These are phyloP conservation scores for Caligus rogercresseyi DNA, from an alignment of 1,140 invertebrate genomes.

Conservation along the genomic window DNA sequence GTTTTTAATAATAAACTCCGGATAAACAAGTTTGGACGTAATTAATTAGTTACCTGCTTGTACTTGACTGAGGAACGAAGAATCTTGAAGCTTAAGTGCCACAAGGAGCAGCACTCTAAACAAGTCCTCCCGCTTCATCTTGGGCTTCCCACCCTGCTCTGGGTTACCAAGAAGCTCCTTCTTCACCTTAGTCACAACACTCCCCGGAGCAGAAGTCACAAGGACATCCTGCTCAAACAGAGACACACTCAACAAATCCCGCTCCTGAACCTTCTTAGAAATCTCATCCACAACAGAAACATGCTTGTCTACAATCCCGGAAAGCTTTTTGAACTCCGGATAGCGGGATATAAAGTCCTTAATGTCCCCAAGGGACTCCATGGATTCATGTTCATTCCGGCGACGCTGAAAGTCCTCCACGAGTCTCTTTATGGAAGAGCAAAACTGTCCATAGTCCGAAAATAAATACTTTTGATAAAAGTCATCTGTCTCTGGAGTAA, in stretches of 20 bases:
- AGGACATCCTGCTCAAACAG: conserved; percentile 70
- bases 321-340: conserved; percentile 67
- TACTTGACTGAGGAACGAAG: not conserved
- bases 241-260: conserved; percentile 72
- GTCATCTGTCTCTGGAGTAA: conserved; percentile 1
- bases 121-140: not conserved
- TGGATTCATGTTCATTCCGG: not conserved
- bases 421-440: not conserved
- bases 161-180: not conserved
- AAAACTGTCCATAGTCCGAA: conserved; percentile 2
- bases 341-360: conserved; percentile 14
- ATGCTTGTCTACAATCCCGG: conserved; percentile 91
- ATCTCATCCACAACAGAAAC: conserved; percentile 88
- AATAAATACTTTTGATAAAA: conserved; percentile 5
- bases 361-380: conserved; percentile 6
- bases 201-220: not conserved
- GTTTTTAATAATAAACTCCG: not conserved
- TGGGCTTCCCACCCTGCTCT: not conserved
- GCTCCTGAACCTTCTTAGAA: conserved; percentile 56
- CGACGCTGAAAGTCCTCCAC: conserved; percentile 6
- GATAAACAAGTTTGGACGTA: too few species aligned
- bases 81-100: not conserved
- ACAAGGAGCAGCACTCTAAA: not conserved
- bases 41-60: not conserved
- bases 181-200: not conserved